phyloP scores from a whole-genome alignment of 2,888 invertebrate species.

The Synergus japonicus region DNA sequence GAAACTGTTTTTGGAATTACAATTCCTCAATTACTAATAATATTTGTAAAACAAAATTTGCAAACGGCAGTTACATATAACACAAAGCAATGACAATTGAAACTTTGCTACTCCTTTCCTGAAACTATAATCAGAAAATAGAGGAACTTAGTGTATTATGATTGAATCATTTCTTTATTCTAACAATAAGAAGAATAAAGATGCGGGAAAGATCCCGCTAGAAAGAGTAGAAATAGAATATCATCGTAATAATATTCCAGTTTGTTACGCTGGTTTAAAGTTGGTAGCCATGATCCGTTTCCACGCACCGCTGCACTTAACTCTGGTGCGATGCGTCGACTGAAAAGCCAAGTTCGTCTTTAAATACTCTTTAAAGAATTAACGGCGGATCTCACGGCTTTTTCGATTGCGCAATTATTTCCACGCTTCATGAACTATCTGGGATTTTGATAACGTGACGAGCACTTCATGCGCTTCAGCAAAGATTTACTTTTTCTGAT shows the following conservation, averaged over 20 bases:
- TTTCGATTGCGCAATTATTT: slow-evolving; percentile 52
- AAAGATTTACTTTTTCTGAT: not conserved
- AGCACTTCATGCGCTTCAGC: not conserved
- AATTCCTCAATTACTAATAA: too few relatives aligned
- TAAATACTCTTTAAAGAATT: slow-evolving; percentile 52
- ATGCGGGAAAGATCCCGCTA: not conserved
- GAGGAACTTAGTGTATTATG: too few relatives aligned
- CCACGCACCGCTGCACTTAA: slow-evolving; percentile 71
- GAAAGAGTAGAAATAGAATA: not conserved
- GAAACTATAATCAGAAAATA: too few relatives aligned
- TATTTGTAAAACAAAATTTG: too few relatives aligned
- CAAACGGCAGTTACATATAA: too few relatives aligned
- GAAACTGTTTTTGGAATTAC: too few relatives aligned
- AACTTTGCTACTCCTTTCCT: too few relatives aligned
- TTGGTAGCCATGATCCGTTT: slow-evolving; percentile 76
- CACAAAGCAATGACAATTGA: too few relatives aligned
- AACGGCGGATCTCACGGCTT: slow-evolving; percentile 48
- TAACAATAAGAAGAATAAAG: too few relatives aligned
- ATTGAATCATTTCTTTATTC: too few relatives aligned
- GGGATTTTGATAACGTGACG: slow-evolving; percentile 61
- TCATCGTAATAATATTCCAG: slow-evolving; percentile 48
- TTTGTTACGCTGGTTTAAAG: slow-evolving; percentile 52
- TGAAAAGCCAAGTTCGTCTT: slow-evolving; percentile 50
- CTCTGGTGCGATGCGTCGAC: slow-evolving; percentile 58
- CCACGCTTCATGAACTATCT: slow-evolving; percentile 64